These are phyloP conservation scores for Temnothorax longispinosus DNA, from an alignment of 1,140 invertebrate species.

Conservation along the genomic window DNA sequence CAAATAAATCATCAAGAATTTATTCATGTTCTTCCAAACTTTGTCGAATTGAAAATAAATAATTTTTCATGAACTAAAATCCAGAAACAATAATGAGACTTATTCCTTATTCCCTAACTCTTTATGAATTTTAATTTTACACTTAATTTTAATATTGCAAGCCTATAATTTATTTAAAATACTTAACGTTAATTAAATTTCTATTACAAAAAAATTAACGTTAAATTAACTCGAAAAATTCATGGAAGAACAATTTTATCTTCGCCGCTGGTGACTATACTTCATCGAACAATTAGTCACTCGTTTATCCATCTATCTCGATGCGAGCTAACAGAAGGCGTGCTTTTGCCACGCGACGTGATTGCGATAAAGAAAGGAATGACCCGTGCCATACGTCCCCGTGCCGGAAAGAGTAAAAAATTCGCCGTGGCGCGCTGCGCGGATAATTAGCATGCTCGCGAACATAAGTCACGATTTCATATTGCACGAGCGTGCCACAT, in stretches of 20 bases:
- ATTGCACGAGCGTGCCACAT: conserved; percentile 31
- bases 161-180: not conserved
- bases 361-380: conserved; percentile 14
- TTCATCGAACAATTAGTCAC: conserved; percentile 1
- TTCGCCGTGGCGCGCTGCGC: conserved; percentile 1
- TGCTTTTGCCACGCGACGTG: conserved; percentile 12
- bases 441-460: conserved; percentile 53
- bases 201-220: not conserved
- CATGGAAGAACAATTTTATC: not conserved
- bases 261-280: not conserved
- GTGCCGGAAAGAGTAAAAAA: conserved; percentile 20
- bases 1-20: not conserved
- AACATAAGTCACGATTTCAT: conserved; percentile 55
- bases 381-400: not conserved
- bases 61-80: not conserved
- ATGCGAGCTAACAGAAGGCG: not conserved
- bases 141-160: not conserved
- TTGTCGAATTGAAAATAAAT: not conserved
- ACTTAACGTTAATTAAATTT: not conserved
- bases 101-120: not conserved
- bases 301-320: not conserved
- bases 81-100: not conserved
- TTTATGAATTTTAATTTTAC: not conserved
- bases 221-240: not conserved
- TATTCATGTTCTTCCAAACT: not conserved